Evolutionary conservation across 2,888 invertebrate genomes (phyloP).

Genomic region (Meiosimyza decipiens): DNA sequence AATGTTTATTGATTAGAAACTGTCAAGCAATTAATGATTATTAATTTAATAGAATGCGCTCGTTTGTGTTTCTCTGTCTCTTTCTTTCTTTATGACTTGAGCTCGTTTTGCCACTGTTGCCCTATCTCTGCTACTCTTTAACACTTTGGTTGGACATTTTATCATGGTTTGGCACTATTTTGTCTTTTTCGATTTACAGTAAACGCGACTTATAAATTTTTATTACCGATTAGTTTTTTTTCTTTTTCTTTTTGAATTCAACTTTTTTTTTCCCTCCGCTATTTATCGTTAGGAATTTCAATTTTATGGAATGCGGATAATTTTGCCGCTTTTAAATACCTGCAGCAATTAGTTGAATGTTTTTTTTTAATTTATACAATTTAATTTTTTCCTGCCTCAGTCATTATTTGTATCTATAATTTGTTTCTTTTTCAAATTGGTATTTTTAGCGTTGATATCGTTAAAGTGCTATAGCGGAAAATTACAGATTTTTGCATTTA

Average conservation of each 20-base stretch:
- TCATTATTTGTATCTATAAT: too few species aligned
- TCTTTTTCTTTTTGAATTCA: neutral
- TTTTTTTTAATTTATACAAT: neutral
- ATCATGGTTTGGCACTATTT: too few species aligned
- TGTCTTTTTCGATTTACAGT: too few species aligned
- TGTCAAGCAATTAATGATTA: constrained; percentile 19
- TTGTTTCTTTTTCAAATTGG: too few species aligned
- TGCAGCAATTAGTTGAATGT: neutral
- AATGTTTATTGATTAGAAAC: constrained; percentile 17
- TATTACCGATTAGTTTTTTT: constrained; percentile 51
- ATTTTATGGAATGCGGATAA: constrained; percentile 49
- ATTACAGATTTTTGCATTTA: too few species aligned
- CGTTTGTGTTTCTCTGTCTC: constrained; percentile 48
- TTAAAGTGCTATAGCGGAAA: too few species aligned
- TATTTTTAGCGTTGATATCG: too few species aligned
- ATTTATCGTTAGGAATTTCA: constrained; percentile 19
- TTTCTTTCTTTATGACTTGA: neutral
- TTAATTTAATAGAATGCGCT: constrained; percentile 33
- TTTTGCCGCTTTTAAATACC: constrained; percentile 53
- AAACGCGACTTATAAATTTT: too few species aligned
- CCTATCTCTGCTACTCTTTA: constrained; percentile 10
- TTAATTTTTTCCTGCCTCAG: too few species aligned
- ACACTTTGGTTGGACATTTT: neutral
- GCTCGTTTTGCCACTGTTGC: constrained; percentile 33
- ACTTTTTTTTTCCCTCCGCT: constrained; percentile 34